Evolutionary conservation across 2,888 invertebrate genomes (phyloP).

Genomic region (Pristionchus maxplancki): DNA sequence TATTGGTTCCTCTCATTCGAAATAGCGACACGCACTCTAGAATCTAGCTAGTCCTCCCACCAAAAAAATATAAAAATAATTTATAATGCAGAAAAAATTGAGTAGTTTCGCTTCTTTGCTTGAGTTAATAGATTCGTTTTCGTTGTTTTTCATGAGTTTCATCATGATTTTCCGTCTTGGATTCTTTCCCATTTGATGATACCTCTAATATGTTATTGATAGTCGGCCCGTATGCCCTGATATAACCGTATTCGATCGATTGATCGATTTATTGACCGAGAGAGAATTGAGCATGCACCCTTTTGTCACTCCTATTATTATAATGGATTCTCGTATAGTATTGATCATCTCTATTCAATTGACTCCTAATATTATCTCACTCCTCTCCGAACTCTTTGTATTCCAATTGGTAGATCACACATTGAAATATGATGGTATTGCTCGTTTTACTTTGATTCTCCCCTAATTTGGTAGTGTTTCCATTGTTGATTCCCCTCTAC

Average conservation of each 20-base stretch:
- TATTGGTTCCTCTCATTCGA: background rate
- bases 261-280: constrained; percentile 3
- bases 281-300: background rate
- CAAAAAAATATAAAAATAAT: constrained; percentile 34
- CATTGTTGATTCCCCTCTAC: background rate
- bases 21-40: constrained; percentile 9
- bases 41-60: constrained; percentile 43
- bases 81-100: constrained; percentile 42
- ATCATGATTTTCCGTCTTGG: background rate
- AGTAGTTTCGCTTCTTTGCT: constrained; percentile 13
- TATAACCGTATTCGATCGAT: constrained; percentile 16
- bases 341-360: constrained; percentile 33
- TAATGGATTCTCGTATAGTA: constrained; percentile 13
- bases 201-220: constrained; percentile 36
- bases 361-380: background rate
- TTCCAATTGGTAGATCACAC: constrained; percentile 36
- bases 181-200: constrained; percentile 26
- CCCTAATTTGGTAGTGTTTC: background rate
- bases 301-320: background rate
- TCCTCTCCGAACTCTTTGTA: constrained; percentile 11
- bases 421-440: constrained; percentile 43
- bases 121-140: constrained; percentile 36
- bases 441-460: constrained; percentile 36
- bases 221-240: background rate
- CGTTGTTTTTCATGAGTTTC: constrained; percentile 36